phyloP scores from a whole-genome alignment of 2,797 vertebrate genomes.

The Mycteria americana region DNA sequence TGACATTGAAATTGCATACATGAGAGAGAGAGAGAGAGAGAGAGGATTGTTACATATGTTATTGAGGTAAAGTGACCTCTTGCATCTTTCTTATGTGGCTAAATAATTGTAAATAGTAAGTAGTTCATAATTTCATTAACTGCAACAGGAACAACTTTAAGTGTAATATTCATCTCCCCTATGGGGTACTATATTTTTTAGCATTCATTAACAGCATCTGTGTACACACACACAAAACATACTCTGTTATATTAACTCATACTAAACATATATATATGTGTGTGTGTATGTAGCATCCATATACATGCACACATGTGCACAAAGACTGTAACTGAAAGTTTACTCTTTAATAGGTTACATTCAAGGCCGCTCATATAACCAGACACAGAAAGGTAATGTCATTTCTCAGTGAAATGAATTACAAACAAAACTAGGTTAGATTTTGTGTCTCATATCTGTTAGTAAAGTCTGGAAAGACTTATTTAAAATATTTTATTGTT shows the following conservation, averaged over 20 bases:
- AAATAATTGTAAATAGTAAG: not conserved
- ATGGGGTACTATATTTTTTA: not conserved
- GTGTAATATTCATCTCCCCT: not conserved
- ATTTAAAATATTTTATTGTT: not conserved
- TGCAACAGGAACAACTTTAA: not conserved
- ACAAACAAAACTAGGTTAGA: not conserved
- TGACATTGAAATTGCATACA: not conserved
- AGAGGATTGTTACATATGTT: not conserved
- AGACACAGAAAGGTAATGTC: not conserved
- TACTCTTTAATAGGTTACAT: not conserved
- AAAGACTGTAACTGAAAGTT: not conserved
- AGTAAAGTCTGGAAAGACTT: not conserved
- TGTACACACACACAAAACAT: not conserved
- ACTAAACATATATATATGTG: not conserved
- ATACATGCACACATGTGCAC: not conserved
- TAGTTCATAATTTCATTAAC: not conserved
- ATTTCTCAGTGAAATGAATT: not conserved
- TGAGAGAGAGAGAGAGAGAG: not conserved
- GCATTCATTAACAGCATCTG: not conserved
- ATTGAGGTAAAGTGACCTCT: not conserved
- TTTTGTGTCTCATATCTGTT: not conserved
- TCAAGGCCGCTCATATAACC: not conserved
- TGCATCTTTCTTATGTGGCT: not conserved
- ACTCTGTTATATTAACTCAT: not conserved
- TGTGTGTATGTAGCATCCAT: not conserved